phyloP scores from a whole-genome alignment of 1,140 invertebrate species.

The Drosophila grimshawi region DNA sequence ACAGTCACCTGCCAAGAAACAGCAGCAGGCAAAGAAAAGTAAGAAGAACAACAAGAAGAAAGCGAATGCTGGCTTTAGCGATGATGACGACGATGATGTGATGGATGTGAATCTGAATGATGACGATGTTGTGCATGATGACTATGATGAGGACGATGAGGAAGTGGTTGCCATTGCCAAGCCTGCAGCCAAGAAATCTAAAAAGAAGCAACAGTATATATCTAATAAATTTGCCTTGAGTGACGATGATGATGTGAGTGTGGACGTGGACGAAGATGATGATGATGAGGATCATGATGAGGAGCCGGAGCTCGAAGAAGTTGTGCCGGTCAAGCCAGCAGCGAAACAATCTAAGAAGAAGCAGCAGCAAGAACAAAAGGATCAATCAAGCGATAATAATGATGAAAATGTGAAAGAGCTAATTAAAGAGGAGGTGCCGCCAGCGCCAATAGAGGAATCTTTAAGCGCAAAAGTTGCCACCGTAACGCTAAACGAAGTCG shows the following conservation, averaged over 20 bases:
- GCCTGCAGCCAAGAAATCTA: slow-evolving; percentile 60
- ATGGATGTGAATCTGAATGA: background rate
- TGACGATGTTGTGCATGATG: slow-evolving; percentile 36
- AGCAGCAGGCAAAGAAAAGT: slow-evolving; percentile 74
- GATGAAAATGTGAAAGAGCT: slow-evolving; percentile 24
- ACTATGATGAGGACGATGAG: slow-evolving; percentile 38
- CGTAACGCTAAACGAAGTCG: slow-evolving; percentile 5
- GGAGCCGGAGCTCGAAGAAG: slow-evolving; percentile 20
- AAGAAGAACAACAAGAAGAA: slow-evolving; percentile 79
- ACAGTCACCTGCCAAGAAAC: slow-evolving; percentile 55
- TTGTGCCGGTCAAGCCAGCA: slow-evolving; percentile 20
- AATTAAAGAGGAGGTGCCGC: background rate
- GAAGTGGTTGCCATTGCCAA: slow-evolving; percentile 40
- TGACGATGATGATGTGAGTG: slow-evolving; percentile 52
- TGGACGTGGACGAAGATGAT: slow-evolving; percentile 22
- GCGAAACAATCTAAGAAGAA: slow-evolving; percentile 68
- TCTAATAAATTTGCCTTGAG: slow-evolving; percentile 69
- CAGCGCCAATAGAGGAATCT: slow-evolving; percentile 21
- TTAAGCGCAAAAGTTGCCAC: slow-evolving; percentile 15
- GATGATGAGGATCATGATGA: slow-evolving; percentile 35
- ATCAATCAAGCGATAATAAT: slow-evolving; percentile 57
- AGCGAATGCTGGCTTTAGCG: slow-evolving; percentile 53
- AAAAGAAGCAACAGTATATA: slow-evolving; percentile 67
- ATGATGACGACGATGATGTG: slow-evolving; percentile 54
- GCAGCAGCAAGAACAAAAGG: slow-evolving; percentile 64